Base-by-base conservation (phyloP, 2,888 invertebrate genomes). In the Epirrhoe alternata region DNA sequence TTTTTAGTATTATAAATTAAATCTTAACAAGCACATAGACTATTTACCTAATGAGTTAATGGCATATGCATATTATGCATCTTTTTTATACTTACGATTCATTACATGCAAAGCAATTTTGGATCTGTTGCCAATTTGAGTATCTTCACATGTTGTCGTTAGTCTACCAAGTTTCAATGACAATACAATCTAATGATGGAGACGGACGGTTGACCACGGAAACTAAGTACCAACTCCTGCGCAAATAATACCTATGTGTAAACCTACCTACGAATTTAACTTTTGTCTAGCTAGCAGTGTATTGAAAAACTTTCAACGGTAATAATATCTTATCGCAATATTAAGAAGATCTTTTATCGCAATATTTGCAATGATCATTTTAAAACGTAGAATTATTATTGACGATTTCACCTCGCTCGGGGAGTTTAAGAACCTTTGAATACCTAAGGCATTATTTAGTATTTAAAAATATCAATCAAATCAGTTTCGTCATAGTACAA, bases 401-500 rank as follows among this genome's bases (percentile, higher is more conserved):
- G 24, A 1, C 24, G 24, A 24, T 24, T 24, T 24, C 24, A 24
- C 24, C 24, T 24, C 24, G 1, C 24, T 2, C 24, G 3, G 24
- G 24, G 24, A 3, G 24, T 24, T 24, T 24, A 3, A 24, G 24
- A 24, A 2, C 24, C 24, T 24, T 24, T 24, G 24, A 24, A 24
- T 24, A 35, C 35, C 10, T 35, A 35, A n/a, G n/a, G n/a, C 5
- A 10, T 10, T 35, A 35, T 35, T 35, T 35, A 35, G 0, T 47
- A 47, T 47, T 16, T 6, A 38, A 38, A 52, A 58, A 58, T 55
- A 49, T 52, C 42, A 49, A 61, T 51, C 42, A 31, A 42, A 55
- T 60, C 47, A 64, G 54, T 61, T 60, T 53, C 56, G 30, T 52
- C 38, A 66, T 52, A 24, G 35, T 35, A 68, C 30, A 70, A 69